Base-by-base conservation (phyloP, 2,113 vertebrate genomes). In the Cynoglossus semilaevis region DNA sequence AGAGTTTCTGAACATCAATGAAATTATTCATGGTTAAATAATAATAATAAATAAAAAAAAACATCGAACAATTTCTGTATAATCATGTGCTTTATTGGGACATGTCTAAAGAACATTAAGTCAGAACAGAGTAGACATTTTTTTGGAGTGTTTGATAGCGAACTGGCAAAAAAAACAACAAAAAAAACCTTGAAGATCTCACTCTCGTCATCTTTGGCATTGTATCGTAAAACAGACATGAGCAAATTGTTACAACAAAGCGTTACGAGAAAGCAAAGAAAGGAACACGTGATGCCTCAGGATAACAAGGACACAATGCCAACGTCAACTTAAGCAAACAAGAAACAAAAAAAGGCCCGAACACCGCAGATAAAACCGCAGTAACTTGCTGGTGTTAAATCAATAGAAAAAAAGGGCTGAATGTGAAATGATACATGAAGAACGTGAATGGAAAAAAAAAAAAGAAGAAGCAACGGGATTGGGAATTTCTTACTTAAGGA, bases 21-120 rank as follows among this genome's bases (percentile, higher is more conserved):
- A n/a, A n/a, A n/a, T n/a, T n/a, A n/a, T n/a, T n/a, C n/a, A n/a
- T n/a, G n/a, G n/a, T n/a, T n/a, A n/a, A n/a, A n/a, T n/a, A n/a
- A n/a, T n/a, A n/a, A n/a, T n/a, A n/a, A n/a, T n/a, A n/a, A n/a
- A n/a, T n/a, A n/a, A n/a, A n/a, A n/a, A n/a, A 71, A 68, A 61
- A 74, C 61, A 37, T 56, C 15, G 54, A 42, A 51, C 36, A 43
- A 8, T 62, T 50, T n/a, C 52, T 82, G 68, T 38, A 70, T 79
- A 83, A 85, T 87, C 86, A 88, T 86, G 86, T 90, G 88, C 86
- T 91, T 91, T 90, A 90, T 89, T 91, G 82, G 82, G 72, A 85
- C 59, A 71, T 44, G 50, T 80, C 63, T 79, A 9, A 71, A 85
- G 65, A 70, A 83, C 75, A 53, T 58, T n/a, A 67, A 80, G 34